Base-by-base conservation (phyloP, 2,888 invertebrate species). In the Parnassius smintheus region DNA sequence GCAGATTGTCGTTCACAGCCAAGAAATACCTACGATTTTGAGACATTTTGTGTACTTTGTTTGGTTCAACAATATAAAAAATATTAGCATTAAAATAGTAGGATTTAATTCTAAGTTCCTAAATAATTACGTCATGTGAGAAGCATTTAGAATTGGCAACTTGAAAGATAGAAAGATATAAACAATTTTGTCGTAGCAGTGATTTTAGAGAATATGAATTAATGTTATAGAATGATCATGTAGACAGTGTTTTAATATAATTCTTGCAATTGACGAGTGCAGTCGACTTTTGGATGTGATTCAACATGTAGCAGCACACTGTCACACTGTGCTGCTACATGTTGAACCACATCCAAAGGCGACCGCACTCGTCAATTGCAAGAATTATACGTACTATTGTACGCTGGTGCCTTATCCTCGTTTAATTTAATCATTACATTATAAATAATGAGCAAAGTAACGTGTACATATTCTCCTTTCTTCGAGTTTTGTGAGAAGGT, bases 361-460 rank as follows among this genome's bases (percentile, higher is more conserved):
- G 18, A 18, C 18, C 1, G 18, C 18, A 18, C 18, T 18, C 18
- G 18, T 18, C 18, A 18, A 18, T 18, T 18, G 18, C 18, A 18
- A 18, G 18, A 18, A 18, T 1, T 18, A 18, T 18, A 18, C 1
- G 18, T 1, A n/a, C 0, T 52, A 4, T 12, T n/a, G 68, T 66
- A 79, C 70, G 78, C 80, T 75, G 80, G 85, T 86, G 85, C 85
- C 85, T 86, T 86, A 85, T 66, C 72, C 81, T 83, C 77, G 81
- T 80, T 75, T 76, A 70, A 57, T 75, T 46, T 48, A 45, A 44
- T 44, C 44, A 44, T 44, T 44, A 44, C 44, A 11, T 9, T 11
- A 10, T 42, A 42, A 42, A 11, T 11, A 35, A 35, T 4, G 35
- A 35, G 35, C 35, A 35, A 35, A 35, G 4, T 35, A 35, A 35